phyloP scores from a whole-genome alignment of 64 coral and sea anemone species.

The Pocillopora verrucosa region DNA sequence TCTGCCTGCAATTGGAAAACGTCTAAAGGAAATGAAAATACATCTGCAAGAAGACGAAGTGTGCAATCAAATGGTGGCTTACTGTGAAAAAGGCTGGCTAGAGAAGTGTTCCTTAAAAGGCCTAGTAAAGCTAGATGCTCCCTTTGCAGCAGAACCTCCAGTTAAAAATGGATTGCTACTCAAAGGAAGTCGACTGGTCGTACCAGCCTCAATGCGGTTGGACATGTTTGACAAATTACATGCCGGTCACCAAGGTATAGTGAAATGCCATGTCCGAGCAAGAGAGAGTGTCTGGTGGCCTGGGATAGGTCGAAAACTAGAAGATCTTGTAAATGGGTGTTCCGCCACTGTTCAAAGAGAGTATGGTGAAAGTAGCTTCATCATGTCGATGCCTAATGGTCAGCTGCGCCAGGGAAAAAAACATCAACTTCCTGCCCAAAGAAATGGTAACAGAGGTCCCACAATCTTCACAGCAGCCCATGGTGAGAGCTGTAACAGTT shows the following conservation, averaged over 20 bases:
- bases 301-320: neutral
- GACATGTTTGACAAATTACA: slow-evolving; percentile 4
- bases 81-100: neutral
- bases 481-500: no score
- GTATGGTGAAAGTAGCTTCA: no score
- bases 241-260: slow-evolving; percentile 10
- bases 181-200: neutral
- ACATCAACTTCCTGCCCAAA: no score
- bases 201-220: neutral
- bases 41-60: slow-evolving; percentile 22
- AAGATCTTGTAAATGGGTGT: neutral
- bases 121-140: neutral
- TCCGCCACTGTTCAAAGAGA: neutral
- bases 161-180: neutral
- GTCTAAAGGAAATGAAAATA: neutral
- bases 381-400: no score
- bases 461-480: no score
- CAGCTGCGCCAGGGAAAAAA: no score
- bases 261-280: slow-evolving; percentile 7
- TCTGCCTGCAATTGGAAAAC: slow-evolving; percentile 28
- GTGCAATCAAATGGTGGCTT: neutral
- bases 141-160: neutral
- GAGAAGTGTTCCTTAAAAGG: neutral
- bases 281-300: slow-evolving; percentile 22
- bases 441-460: no score